Conservation (phyloP, 2,113 vertebrate genomes). For the Chloebia gouldiae region DNA sequence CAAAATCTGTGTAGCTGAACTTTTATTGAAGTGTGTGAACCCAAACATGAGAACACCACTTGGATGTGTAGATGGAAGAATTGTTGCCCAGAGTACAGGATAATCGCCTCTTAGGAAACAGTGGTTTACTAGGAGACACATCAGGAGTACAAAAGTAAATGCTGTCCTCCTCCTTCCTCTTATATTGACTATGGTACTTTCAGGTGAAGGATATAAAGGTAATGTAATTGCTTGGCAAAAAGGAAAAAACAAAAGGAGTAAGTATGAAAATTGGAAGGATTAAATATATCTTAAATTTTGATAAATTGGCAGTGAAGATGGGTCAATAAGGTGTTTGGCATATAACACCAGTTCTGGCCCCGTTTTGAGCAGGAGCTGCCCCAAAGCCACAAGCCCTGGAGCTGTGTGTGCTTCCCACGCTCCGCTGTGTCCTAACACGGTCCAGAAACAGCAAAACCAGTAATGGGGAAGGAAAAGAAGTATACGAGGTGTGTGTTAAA, state of each 20-base stretch:
- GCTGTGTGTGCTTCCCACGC: accelerated
- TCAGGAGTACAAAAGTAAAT: neutral
- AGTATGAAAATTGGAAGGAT: neutral
- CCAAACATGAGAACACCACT: neutral
- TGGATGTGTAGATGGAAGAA: neutral
- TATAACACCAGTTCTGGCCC: neutral
- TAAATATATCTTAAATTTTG: neutral
- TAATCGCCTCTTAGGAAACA: neutral
- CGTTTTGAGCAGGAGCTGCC: accelerated
- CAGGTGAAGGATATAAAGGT: neutral
- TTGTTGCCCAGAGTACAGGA: neutral
- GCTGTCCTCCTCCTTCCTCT: neutral
- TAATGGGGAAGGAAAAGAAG: accelerated
- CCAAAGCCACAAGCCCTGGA: accelerated
- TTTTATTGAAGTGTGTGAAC: neutral
- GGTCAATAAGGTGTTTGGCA: neutral
- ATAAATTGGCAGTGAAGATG: neutral
- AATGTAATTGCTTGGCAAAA: neutral
- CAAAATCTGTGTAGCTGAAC: neutral
- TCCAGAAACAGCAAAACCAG: neutral
- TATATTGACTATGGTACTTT: neutral
- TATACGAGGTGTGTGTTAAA: accelerated
- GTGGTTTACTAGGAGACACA: neutral
- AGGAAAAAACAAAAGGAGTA: neutral
- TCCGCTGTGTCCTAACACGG: accelerated